Percentiles rank a stretch among this genome's conserved stretches.
phyloP scores from a whole-genome alignment of 2,888 invertebrate species.

The Stenoptilia bipunctidactyla region DNA sequence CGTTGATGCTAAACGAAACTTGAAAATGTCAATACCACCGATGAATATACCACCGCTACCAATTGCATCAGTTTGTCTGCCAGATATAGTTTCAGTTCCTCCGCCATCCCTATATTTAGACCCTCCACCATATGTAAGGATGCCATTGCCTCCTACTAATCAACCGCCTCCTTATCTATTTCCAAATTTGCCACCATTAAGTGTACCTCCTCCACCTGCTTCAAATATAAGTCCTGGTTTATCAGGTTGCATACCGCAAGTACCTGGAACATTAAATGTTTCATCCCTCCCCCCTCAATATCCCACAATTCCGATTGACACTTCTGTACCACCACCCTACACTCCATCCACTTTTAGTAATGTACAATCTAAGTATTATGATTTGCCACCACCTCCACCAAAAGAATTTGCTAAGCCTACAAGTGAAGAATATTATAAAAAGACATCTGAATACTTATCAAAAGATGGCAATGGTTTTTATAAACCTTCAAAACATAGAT shows the following conservation, averaged over 20 bases:
- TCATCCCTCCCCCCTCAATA: slow-evolving; percentile 2
- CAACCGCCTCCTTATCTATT: slow-evolving; percentile 10
- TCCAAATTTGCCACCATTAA: slow-evolving; percentile 1
- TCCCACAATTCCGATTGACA: slow-evolving; percentile 6
- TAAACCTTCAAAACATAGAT: slow-evolving; percentile 16
- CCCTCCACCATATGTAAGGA: slow-evolving; percentile 23
- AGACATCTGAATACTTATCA: not conserved
- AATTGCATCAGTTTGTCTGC: slow-evolving; percentile 9
- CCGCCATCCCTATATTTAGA: slow-evolving; percentile 23
- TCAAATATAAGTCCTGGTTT: not conserved
- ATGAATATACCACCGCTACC: slow-evolving; percentile 23
- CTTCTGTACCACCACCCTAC: slow-evolving; percentile 18
- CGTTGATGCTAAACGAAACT: not conserved
- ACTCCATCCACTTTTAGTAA: slow-evolving; percentile 12
- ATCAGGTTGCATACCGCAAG: too few relatives aligned
- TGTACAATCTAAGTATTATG: slow-evolving; percentile 4
- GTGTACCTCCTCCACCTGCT: slow-evolving; percentile 6
- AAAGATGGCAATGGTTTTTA: not conserved
- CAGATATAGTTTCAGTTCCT: slow-evolving; percentile 10
- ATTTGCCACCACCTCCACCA: slow-evolving; percentile 12
- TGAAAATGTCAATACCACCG: slow-evolving; percentile 42
- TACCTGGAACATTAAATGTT: not conserved
- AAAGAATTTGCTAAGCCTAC: slow-evolving; percentile 4
- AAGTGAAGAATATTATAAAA: not conserved
- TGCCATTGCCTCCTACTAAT: slow-evolving; percentile 12